Evolutionary conservation across 2,888 invertebrate species (phyloP), one percentile per base, ranked within the genome.

Genomic region (Tetragonula carbonaria): DNA sequence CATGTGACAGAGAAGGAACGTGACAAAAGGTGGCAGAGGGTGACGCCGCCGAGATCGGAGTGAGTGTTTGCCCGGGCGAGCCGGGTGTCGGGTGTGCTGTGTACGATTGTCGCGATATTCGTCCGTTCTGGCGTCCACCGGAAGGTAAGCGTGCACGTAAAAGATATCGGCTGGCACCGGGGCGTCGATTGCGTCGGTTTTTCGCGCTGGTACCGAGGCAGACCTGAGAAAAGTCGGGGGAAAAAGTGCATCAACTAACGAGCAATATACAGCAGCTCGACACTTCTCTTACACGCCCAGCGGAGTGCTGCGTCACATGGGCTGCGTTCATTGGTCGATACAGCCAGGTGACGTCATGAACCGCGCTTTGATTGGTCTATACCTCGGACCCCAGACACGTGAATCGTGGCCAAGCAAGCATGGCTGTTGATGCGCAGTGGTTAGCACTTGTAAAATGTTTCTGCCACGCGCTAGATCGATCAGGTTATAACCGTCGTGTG

Each of bases 301-400:
- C 91, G 89, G 90, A 91, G 90, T 92, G 94, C 95, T 95, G 95
- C 95, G 95, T 95, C 95, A 95, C 95, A 94, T 94, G 95, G 95
- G 93, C 93, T 89, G 87, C 93, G 93, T 90, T 94, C 93, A 95
- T 95, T 95, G 95, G 95, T 95, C 95, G 95, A 95, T 95, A 95
- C 90, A 94, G 94, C 94, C 91, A 88, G 87, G 93, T 94, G 94
- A 95, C 95, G 95, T 95, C 95, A 95, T 91, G 90, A 88, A 86
- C 87, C 81, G 79, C 85, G 88, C 88, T 84, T 85, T 88, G 89
- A 95, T 95, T 95, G 95, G 95, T 88, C 88, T 90, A 90, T 82
- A 89, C 86, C 90, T 91, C 91, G 93, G 91, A 88, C 91, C 94
- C 94, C 93, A 93, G 94, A 95, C 95, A 95, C 95, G 95, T 95